These are phyloP conservation scores for Rhagoletis pomonella DNA, from an alignment of 1,140 invertebrate genomes.

Conservation along the genomic window DNA sequence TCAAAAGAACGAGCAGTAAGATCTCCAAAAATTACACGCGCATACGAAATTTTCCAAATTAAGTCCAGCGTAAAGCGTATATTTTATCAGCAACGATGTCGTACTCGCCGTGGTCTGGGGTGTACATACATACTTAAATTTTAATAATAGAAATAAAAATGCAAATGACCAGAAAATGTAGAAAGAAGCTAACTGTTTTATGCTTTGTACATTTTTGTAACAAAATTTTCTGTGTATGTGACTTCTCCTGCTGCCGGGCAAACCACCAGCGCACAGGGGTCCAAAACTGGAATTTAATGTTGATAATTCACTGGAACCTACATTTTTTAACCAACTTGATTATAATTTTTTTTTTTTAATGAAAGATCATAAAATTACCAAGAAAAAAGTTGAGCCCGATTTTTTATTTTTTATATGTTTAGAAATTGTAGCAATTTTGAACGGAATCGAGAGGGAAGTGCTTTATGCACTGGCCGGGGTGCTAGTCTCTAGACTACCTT, in stretches of 20 bases:
- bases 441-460: too few relatives aligned
- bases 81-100: neutral
- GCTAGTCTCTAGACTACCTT: too few relatives aligned
- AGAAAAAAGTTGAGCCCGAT: too few relatives aligned
- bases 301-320: too few relatives aligned
- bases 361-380: too few relatives aligned
- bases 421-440: too few relatives aligned
- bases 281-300: too few relatives aligned
- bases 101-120: neutral
- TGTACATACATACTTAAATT: neutral
- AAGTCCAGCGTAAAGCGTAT: conserved; percentile 36
- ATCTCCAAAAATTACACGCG: conserved; percentile 6
- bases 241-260: neutral
- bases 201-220: neutral
- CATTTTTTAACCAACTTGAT: too few relatives aligned
- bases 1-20: neutral
- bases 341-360: too few relatives aligned
- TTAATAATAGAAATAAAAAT: conserved; percentile 53
- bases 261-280: too few relatives aligned
- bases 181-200: neutral
- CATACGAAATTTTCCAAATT: conserved; percentile 32
- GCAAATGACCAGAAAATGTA: conserved; percentile 44
- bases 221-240: neutral
- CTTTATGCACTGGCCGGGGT: too few relatives aligned
- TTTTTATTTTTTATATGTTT: too few relatives aligned